Percentiles rank a stretch among this genome's conserved stretches.
Evolutionary conservation across 2,797 vertebrate genomes (phyloP).

Genomic region (Lagorchestes hirsutus): DNA sequence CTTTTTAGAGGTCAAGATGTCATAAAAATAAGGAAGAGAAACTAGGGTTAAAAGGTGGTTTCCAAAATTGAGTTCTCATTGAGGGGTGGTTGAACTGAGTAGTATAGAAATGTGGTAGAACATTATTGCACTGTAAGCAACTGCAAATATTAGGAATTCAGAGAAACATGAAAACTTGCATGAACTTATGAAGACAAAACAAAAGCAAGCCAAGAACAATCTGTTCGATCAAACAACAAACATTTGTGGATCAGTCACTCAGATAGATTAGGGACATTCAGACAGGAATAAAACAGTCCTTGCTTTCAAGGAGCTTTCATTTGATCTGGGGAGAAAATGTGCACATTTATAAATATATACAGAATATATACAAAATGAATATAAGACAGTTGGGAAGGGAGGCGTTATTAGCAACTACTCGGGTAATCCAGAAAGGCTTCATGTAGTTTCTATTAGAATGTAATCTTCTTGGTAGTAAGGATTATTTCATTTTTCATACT

Average conservation of each 20-base stretch:
- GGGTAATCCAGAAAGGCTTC: constrained; percentile 6
- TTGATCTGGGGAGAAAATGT: not conserved
- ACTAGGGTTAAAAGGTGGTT: not conserved
- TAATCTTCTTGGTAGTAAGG: not conserved
- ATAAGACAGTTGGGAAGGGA: not conserved
- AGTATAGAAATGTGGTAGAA: not conserved
- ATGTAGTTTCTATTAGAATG: not conserved
- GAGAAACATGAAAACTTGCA: not conserved
- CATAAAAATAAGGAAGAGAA: not conserved
- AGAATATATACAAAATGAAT: not conserved
- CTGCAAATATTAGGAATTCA: not conserved
- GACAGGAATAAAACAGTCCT: constrained; percentile 60
- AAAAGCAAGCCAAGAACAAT: not conserved
- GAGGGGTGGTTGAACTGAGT: not conserved
- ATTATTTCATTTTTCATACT: not conserved
- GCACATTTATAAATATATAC: constrained; percentile 29
- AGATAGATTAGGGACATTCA: not conserved
- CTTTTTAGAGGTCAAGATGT: not conserved
- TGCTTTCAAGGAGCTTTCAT: constrained; percentile 43
- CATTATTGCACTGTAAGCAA: not conserved
- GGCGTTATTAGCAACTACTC: not conserved
- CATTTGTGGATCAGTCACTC: constrained; percentile 29
- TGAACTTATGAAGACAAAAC: not conserved
- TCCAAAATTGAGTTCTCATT: not conserved
- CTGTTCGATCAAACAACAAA: not conserved